Evolutionary conservation across 2,113 vertebrate species (phyloP).

Genomic region (Hippocampus barbouri): DNA sequence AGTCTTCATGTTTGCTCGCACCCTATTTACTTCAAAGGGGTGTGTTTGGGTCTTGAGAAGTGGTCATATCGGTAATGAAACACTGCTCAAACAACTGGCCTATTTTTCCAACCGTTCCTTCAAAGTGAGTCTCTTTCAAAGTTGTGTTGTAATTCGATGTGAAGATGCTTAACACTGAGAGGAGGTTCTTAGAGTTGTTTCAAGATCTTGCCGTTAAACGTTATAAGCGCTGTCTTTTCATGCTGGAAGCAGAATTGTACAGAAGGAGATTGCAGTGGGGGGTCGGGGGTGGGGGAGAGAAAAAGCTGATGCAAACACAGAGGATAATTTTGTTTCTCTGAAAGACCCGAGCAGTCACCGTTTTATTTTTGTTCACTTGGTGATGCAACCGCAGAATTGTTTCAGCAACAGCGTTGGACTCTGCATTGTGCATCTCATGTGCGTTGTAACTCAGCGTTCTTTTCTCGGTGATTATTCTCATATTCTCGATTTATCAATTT

Average conservation of each 20-base stretch:
- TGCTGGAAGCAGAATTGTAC: slow-evolving; percentile 18
- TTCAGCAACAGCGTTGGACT: slow-evolving; percentile 39
- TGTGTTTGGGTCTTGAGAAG: not conserved
- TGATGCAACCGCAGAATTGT: slow-evolving; percentile 51
- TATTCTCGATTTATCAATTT: not conserved
- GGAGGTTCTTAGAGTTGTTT: slow-evolving; percentile 4
- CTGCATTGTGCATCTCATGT: slow-evolving; percentile 4
- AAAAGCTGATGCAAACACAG: slow-evolving; percentile 51
- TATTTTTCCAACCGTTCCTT: not conserved
- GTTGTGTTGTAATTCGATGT: not conserved
- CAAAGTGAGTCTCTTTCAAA: not conserved
- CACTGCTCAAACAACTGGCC: not conserved
- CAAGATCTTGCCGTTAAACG: slow-evolving; percentile 11
- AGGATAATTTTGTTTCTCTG: slow-evolving; percentile 25
- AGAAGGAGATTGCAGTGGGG: slow-evolving; percentile 9
- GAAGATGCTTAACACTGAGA: slow-evolving; percentile 8
- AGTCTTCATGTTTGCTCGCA: not conserved
- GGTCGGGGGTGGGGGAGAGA: slow-evolving; percentile 17
- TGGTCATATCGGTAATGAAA: not conserved
- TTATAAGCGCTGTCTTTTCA: slow-evolving; percentile 15
- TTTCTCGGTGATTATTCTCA: not conserved
- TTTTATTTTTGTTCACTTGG: slow-evolving; percentile 32
- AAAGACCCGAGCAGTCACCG: slow-evolving; percentile 32
- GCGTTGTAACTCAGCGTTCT: not conserved
- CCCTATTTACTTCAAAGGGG: not conserved